phyloP scores from a whole-genome alignment of 2,888 invertebrate species.

The Drosophila meridiana region DNA sequence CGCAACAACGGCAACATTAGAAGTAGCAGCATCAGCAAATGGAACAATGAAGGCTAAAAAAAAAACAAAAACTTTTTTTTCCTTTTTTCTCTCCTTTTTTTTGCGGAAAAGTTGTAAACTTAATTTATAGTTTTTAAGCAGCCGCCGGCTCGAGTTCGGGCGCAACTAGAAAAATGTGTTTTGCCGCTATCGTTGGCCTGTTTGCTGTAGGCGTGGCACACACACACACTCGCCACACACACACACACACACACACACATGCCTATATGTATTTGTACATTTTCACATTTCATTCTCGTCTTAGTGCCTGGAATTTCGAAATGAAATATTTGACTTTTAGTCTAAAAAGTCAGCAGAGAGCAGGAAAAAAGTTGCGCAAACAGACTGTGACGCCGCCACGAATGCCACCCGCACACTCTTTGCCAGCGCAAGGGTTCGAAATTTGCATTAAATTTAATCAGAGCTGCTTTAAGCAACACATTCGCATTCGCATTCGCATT shows the following conservation, averaged over 20 bases:
- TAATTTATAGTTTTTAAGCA: slow-evolving; percentile 78
- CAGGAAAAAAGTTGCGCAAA: slow-evolving; percentile 67
- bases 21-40: slow-evolving; percentile 21
- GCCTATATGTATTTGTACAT: slow-evolving; percentile 56
- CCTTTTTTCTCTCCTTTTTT: slow-evolving; percentile 37
- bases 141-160: slow-evolving; percentile 59
- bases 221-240: slow-evolving; percentile 3
- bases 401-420: neutral
- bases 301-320: slow-evolving; percentile 74
- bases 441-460: slow-evolving; percentile 46
- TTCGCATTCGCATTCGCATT: slow-evolving; percentile 3
- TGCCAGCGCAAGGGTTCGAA: slow-evolving; percentile 16
- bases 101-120: slow-evolving; percentile 76
- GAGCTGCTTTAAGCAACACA: slow-evolving; percentile 43
- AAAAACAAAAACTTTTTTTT: slow-evolving; percentile 46
- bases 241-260: neutral
- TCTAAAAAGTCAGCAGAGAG: slow-evolving; percentile 71
- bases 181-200: slow-evolving; percentile 63
- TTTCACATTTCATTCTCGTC: slow-evolving; percentile 80
- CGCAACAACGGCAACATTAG: slow-evolving; percentile 3
- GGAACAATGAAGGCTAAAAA: slow-evolving; percentile 9
- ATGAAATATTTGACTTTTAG: slow-evolving; percentile 80
- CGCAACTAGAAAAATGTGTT: slow-evolving; percentile 69
- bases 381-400: slow-evolving; percentile 62
- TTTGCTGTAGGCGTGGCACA: slow-evolving; percentile 41